Conservation (phyloP, 2,797 vertebrate species). For the Onychomys torridus region DNA sequence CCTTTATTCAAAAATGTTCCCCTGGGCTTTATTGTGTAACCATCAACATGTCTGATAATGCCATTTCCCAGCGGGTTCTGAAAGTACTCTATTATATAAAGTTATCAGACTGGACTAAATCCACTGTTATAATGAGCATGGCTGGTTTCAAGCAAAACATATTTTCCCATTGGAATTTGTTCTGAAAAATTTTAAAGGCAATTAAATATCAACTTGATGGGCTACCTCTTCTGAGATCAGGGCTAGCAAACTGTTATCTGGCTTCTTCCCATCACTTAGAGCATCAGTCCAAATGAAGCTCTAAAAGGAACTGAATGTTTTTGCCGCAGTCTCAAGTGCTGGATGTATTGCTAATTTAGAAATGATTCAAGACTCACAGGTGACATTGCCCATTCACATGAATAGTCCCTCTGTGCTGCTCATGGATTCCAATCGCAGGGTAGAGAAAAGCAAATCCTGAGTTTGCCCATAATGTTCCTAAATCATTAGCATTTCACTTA, state of each 20-base stretch:
- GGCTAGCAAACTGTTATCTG: conserved; percentile 6
- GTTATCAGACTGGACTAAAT: conserved; percentile 33
- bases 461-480: not conserved
- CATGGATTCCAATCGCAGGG: conserved; percentile 14
- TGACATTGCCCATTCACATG: not conserved
- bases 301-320: not conserved
- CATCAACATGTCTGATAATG: conserved; percentile 24
- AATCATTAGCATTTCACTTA: not conserved
- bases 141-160: not conserved
- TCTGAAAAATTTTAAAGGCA: conserved; percentile 42
- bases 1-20: conserved; percentile 4
- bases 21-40: not conserved
- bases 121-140: conserved; percentile 42
- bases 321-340: not conserved
- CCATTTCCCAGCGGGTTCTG: conserved; percentile 48
- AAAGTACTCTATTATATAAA: not conserved
- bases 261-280: not conserved
- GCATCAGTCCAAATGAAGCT: not conserved
- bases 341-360: not conserved
- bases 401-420: not conserved
- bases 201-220: conserved; percentile 50
- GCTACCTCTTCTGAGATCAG: conserved; percentile 6
- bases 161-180: conserved; percentile 31
- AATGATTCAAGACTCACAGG: conserved; percentile 8
- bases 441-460: not conserved